Percentiles rank a stretch among this genome's conserved stretches.
phyloP scores from a whole-genome alignment of 2,888 invertebrate genomes.

The Machimus rusticus region DNA sequence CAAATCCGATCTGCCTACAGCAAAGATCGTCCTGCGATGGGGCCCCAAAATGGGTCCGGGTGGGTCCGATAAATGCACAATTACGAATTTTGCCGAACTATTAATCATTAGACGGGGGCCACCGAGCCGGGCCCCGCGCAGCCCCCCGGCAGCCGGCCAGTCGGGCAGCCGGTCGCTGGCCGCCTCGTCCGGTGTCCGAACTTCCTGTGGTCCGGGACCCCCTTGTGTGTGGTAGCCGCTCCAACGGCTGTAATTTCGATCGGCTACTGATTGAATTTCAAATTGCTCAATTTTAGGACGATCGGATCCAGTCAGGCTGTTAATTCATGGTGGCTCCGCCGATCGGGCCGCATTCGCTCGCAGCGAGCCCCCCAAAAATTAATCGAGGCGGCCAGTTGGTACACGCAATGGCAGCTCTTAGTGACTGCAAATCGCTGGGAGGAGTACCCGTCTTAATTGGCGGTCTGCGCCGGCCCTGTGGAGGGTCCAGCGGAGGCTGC shows the following conservation, averaged over 20 bases:
- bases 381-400: conserved; percentile 19
- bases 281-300: conserved; percentile 62
- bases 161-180: background rate
- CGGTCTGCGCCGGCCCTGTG: background rate
- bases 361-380: conserved; percentile 1
- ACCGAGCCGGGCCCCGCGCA: background rate
- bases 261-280: conserved; percentile 64
- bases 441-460: conserved; percentile 34
- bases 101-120: conserved; percentile 36
- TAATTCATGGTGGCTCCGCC: conserved; percentile 28
- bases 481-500: background rate
- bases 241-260: conserved; percentile 59
- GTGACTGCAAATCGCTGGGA: conserved; percentile 33
- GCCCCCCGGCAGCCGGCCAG: background rate
- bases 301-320: conserved; percentile 25
- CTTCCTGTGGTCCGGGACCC: conserved; percentile 27
- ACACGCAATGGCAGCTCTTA: conserved; percentile 28
- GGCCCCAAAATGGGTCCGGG: background rate
- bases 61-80: conserved; percentile 33
- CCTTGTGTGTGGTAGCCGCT: conserved; percentile 23
- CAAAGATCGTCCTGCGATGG: background rate
- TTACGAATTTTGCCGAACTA: conserved; percentile 35
- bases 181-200: background rate
- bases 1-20: conserved; percentile 1
- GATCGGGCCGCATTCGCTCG: conserved; percentile 3